Evolutionary conservation across 1,140 invertebrate genomes (phyloP), one percentile per base, ranked within the genome.

Genomic region (Drosophila murphyi): DNA sequence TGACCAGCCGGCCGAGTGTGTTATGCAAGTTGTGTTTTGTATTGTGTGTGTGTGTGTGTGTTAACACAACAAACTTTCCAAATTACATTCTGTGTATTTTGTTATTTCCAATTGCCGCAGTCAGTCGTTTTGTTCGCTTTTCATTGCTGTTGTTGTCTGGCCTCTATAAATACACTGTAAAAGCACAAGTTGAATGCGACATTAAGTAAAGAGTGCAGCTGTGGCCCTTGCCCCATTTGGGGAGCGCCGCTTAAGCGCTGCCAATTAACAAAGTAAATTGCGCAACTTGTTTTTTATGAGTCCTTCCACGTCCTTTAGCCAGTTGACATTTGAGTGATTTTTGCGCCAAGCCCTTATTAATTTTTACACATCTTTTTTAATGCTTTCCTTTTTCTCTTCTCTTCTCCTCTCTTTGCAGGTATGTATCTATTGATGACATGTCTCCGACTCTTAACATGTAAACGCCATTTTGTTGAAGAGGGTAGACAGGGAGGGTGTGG

Each of bases 181-280:
- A 37, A 51, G 37, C 35, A 48, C n/a, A 59, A 59, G 56, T 47
- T 31, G 32, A 48, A 48, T 28, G 32, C 8, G 43, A n/a, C 56
- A 60, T 20, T 12, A 60, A 43, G 56, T 35, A 29, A 12, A 10
- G 55, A 6, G n/a, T 7, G 29, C 12, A 43, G 10, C 56, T 47
- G 31, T 48, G 37, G 37, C n/a, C 12, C 10, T 4, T 31, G 54
- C 20, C 12, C 12, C 3, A 31, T 61, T 45, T 47, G 5, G 52
- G 72, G 54, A 39, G 59, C 41, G 67, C 6, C 54, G 28, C 52
- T 64, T 63, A 65, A 51, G 34, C 68, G 60, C 37, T 71, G 65
- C 32, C 72, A 86, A 86, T 87, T 88, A 87, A 79, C 69, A 72
- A 87, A 76, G 75, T 70, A 72, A 78, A 82, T 70, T 61, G 68